Evolutionary conservation across 2,888 invertebrate genomes (phyloP).

Genomic region (Bombylius discolor): DNA sequence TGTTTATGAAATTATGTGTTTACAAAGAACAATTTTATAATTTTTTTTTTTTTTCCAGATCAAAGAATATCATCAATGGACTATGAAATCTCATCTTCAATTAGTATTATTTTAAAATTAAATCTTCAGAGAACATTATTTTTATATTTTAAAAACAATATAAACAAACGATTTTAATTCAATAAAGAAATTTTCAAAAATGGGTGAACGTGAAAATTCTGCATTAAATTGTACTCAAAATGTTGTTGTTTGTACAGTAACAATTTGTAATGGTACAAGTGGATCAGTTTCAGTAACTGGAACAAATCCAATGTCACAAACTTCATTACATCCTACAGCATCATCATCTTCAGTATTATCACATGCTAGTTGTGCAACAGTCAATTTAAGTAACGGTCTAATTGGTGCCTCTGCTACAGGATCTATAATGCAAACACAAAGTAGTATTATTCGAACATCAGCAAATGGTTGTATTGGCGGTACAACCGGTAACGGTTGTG

Average conservation of each 20-base stretch:
- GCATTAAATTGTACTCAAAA: slow-evolving; percentile 2
- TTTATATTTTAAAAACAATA: too few species aligned
- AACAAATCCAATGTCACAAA: neutral
- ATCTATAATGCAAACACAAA: neutral
- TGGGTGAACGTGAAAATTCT: slow-evolving; percentile 10
- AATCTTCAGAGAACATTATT: too few species aligned
- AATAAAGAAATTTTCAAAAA: neutral
- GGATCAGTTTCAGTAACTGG: neutral
- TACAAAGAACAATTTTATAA: too few species aligned
- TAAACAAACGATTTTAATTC: too few species aligned
- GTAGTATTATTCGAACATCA: slow-evolving; percentile 5
- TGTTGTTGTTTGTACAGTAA: slow-evolving; percentile 7
- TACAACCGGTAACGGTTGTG: neutral
- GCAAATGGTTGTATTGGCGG: slow-evolving; percentile 14
- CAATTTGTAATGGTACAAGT: slow-evolving; percentile 11
- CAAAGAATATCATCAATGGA: too few species aligned
- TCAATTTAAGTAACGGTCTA: slow-evolving; percentile 5
- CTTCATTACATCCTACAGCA: neutral
- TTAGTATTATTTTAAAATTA: too few species aligned
- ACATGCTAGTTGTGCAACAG: slow-evolving; percentile 6
- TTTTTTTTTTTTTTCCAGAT: too few species aligned
- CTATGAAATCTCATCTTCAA: too few species aligned
- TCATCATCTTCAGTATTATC: slow-evolving; percentile 2
- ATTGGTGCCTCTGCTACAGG: neutral
- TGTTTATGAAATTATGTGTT: too few species aligned